Percentiles rank a stretch among this genome's conserved stretches.
Evolutionary conservation across 35 echinoderm and acorn worm genomes (phyloP).

Genomic region (Strongylocentrotus purpuratus): DNA sequence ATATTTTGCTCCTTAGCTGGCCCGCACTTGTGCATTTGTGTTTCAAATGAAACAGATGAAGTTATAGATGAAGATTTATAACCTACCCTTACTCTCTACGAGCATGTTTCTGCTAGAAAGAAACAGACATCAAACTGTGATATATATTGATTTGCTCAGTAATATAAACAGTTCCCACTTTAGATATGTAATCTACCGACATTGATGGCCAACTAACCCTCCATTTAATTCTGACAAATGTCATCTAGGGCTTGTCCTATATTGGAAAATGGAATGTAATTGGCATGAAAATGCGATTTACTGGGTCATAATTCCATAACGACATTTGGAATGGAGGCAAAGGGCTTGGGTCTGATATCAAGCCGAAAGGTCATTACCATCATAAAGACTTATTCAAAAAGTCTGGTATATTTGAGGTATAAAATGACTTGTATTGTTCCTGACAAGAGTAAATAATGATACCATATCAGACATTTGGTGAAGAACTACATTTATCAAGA

Average conservation of each 20-base stretch:
- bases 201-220: constrained; percentile 9
- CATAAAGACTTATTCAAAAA: background rate
- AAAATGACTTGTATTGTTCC: no score
- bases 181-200: background rate
- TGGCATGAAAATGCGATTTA: constrained; percentile 40
- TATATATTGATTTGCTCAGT: background rate
- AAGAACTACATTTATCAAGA: no score
- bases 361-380: background rate
- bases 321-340: background rate
- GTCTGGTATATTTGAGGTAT: background rate
- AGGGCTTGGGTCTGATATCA: background rate
- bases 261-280: constrained; percentile 31
- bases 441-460: background rate
- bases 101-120: background rate
- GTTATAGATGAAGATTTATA: background rate
- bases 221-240: background rate
- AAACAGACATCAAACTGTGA: background rate
- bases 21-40: background rate
- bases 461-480: background rate
- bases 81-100: background rate
- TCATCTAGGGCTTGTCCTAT: background rate
- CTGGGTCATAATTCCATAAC: constrained; percentile 25
- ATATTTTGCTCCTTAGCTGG: no score
- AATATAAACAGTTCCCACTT: constrained; percentile 12
- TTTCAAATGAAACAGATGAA: background rate